Base-by-base conservation (phyloP, 23 tunicate species). In the Trididemnum clinides region DNA sequence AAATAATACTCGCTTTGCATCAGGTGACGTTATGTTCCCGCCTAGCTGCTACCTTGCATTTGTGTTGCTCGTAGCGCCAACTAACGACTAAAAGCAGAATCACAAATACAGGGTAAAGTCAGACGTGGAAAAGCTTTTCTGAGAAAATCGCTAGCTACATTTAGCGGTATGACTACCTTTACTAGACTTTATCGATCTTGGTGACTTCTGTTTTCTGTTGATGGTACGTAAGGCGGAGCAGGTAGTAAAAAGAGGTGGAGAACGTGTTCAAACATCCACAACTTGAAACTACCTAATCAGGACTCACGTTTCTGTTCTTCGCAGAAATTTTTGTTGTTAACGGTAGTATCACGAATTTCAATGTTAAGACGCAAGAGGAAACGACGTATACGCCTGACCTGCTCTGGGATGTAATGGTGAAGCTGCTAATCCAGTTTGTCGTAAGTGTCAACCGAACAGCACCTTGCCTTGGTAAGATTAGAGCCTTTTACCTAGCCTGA, bases 211-310 rank as follows among this genome's bases (percentile, higher is more conserved):
- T 69, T 20, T 69, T 28, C 75, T 31, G 83, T 28, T 18, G 83
- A 78, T 29, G 51, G 33, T 26, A 3, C 83, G 66, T 23, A 78
- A 51, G 83, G 21, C 83, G 21, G 21, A 51, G 34, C 28, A 78
- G 83, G 50, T 31, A 78, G 83, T 54, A 27, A 10, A 26, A 51
- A 78, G 2, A 23, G 20, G 30, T 78, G 65, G 83, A 78, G 65
- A 2, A 2, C 5, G 15, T 27, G 29, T n/a, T 23, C 2, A 74
- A 6, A 51, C n/a, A 27, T 51, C 83, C 83, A 78, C 83, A 78
- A 78, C 83, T 78, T 78, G 50, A 51, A 78, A 78, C 83, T 78
- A 78, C 83, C 83, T 78, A 78, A 5, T 7, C 2, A 20, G 83
- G 27, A 29, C 65, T 78, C 51, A 29, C 66, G 66, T 2, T 6